Conservation (phyloP, 2,797 vertebrate species). For the Lutjanus argentimaculatus region DNA sequence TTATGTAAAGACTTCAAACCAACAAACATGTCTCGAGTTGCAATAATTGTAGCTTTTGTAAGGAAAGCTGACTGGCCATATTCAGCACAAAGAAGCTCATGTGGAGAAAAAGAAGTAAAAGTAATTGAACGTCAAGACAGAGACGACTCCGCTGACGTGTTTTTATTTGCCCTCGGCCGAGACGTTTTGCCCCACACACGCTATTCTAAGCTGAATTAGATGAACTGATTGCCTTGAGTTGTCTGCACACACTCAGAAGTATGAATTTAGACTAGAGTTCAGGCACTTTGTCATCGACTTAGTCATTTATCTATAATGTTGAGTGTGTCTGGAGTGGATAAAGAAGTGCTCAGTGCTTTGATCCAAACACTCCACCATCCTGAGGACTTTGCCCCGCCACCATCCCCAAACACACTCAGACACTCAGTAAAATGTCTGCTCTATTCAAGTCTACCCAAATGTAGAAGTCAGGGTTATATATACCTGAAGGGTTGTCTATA, state of each 20-base stretch:
- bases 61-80: not conserved
- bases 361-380: constrained; percentile 33
- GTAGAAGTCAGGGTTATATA: not conserved
- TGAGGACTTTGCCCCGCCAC: constrained; percentile 1
- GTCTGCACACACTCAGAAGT: not conserved
- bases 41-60: not conserved
- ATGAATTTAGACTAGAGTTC: constrained; percentile 20
- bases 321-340: constrained; percentile 44
- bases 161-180: constrained; percentile 20
- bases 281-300: constrained; percentile 34
- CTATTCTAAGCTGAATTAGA: constrained; percentile 29
- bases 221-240: constrained; percentile 25
- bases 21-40: not conserved
- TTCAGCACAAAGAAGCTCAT: not conserved
- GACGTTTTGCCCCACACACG: constrained; percentile 23
- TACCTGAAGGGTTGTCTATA: not conserved
- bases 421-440: not conserved
- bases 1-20: not conserved
- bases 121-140: constrained; percentile 1
- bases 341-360: constrained; percentile 33
- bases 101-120: not conserved
- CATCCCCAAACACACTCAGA: constrained; percentile 13
- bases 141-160: constrained; percentile 12
- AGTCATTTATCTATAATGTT: constrained; percentile 40
- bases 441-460: too few relatives aligned